Percentiles rank a stretch among this genome's conserved stretches.
Conservation (phyloP, 2,113 vertebrate species). For the Ophthalmolycus amberensis region DNA sequence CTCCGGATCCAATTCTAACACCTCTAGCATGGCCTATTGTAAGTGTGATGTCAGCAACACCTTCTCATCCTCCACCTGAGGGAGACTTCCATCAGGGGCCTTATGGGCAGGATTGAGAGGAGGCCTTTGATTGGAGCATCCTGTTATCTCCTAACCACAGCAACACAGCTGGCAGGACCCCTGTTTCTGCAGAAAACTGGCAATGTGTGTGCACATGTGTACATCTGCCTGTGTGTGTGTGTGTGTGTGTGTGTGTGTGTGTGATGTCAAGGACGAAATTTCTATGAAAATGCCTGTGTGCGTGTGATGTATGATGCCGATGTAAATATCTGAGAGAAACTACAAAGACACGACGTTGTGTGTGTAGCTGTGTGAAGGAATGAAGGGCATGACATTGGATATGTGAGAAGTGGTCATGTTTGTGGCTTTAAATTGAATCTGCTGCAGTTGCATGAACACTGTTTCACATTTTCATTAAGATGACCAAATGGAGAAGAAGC, state of each 20-base stretch:
- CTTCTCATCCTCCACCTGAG: slow-evolving; percentile 53
- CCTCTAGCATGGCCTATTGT: slow-evolving; percentile 43
- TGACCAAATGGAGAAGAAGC: neutral
- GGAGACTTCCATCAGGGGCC: slow-evolving; percentile 43
- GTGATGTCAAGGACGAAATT: slow-evolving; percentile 38
- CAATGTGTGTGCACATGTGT: slow-evolving; percentile 27
- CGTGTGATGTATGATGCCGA: neutral
- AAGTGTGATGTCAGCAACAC: slow-evolving; percentile 55
- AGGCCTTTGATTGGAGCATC: slow-evolving; percentile 60
- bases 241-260: slow-evolving; percentile 15
- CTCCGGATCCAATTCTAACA: slow-evolving; percentile 41
- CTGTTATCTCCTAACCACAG: slow-evolving; percentile 71
- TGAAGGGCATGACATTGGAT: slow-evolving; percentile 21
- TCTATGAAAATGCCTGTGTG: slow-evolving; percentile 35
- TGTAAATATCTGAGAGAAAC: slow-evolving; percentile 26
- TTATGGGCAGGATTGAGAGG: slow-evolving; percentile 48
- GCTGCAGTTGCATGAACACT: neutral
- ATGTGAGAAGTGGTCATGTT: slow-evolving; percentile 19
- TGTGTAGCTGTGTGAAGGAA: slow-evolving; percentile 5
- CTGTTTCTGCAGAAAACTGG: slow-evolving; percentile 38
- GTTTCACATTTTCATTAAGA: slow-evolving; percentile 19
- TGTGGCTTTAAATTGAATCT: slow-evolving; percentile 8
- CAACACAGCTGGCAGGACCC: slow-evolving; percentile 56
- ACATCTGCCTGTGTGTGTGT: neutral
- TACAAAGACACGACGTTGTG: neutral